A percentile compares a stretch with the other conserved stretches of the same genome.
Conservation (phyloP, 37 sponge, comb jelly and placozoan species). For the Bolinopsis microptera region DNA sequence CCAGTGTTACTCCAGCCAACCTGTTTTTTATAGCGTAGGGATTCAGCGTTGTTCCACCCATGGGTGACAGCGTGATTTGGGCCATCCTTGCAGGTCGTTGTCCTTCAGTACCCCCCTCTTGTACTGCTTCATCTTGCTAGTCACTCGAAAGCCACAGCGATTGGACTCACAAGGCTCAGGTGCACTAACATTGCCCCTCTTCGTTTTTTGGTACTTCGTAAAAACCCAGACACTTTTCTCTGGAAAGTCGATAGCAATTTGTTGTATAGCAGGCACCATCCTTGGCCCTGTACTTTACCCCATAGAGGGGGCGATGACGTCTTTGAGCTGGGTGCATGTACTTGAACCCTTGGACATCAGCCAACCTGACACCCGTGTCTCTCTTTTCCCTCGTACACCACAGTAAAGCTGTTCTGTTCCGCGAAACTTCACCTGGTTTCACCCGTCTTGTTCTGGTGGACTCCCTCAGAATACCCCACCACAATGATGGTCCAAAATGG, state of each 20-base stretch:
- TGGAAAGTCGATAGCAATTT: not conserved
- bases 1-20: not conserved
- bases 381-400: constrained; percentile 11
- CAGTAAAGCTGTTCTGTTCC: not conserved
- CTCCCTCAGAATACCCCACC: not conserved
- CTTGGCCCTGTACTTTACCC: constrained; percentile 6
- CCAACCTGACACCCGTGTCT: not conserved
- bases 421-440: not conserved
- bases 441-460: not conserved
- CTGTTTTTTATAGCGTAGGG: not conserved
- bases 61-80: constrained; percentile 8
- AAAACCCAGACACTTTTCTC: not conserved
- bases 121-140: not conserved
- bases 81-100: not conserved
- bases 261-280: constrained; percentile 20
- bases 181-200: not conserved
- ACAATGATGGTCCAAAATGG: not conserved
- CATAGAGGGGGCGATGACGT: not conserved
- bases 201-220: not conserved
- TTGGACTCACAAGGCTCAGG: not conserved
- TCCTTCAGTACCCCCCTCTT: not conserved
- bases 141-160: not conserved
- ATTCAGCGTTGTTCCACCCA: not conserved
- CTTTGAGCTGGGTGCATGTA: not conserved
- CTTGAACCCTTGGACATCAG: constrained; percentile 6